phyloP scores from a whole-genome alignment of 2,113 vertebrate species.

The Ageneiosus marmoratus region DNA sequence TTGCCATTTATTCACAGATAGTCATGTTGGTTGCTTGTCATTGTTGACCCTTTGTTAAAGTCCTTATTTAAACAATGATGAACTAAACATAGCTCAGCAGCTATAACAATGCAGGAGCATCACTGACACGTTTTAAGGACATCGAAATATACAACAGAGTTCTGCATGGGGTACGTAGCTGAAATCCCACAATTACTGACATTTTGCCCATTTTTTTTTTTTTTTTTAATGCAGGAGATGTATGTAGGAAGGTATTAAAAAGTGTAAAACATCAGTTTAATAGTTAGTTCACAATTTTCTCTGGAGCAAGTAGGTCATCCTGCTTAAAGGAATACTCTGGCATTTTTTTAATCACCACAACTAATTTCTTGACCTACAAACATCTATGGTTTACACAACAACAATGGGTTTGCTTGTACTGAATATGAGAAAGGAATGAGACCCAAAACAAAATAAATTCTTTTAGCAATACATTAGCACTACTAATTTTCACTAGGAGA shows the following conservation, averaged over 20 bases:
- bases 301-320: neutral
- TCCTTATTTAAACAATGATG: neutral
- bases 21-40: neutral
- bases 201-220: neutral
- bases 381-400: neutral
- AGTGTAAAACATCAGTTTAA: neutral
- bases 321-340: neutral
- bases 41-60: neutral
- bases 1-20: neutral
- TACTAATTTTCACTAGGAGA: neutral
- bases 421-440: neutral
- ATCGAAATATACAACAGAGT: neutral
- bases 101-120: neutral
- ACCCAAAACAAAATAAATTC: neutral
- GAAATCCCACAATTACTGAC: neutral
- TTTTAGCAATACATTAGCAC: neutral
- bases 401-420: neutral
- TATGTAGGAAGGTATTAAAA: neutral
- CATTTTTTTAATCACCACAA: neutral
- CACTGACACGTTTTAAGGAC: neutral
- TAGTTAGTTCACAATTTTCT: neutral
- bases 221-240: neutral
- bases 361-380: neutral
- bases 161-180: neutral
- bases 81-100: neutral